These are phyloP conservation scores for Phrynocephalus vlangalii DNA, from an alignment of 2,797 vertebrate genomes.

Conservation along the genomic window DNA sequence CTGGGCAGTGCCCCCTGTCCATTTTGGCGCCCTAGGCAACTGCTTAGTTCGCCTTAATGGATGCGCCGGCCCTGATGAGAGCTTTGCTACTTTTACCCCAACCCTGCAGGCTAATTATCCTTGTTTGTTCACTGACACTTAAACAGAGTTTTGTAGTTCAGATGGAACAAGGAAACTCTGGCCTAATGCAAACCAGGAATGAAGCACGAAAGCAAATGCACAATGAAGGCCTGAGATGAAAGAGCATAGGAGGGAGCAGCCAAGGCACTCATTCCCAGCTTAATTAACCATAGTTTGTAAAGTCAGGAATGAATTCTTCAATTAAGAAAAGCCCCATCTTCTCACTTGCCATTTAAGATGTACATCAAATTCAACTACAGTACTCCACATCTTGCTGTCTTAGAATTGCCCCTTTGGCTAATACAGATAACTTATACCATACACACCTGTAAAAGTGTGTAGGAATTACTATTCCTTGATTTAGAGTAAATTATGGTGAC, in stretches of 20 bases:
- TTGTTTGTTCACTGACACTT: not conserved
- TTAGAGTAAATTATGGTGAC: not conserved
- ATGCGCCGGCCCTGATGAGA: too few species aligned
- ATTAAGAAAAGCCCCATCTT: not conserved
- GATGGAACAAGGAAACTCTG: not conserved
- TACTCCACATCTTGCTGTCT: not conserved
- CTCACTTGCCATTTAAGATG: not conserved
- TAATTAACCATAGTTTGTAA: conserved; percentile 1
- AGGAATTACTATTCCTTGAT: not conserved
- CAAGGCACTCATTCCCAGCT: not conserved
- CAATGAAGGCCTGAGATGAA: not conserved
- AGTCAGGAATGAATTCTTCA: not conserved
- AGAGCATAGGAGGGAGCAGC: too few species aligned
- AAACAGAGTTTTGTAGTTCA: not conserved
- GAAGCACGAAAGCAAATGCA: not conserved
- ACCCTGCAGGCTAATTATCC: not conserved
- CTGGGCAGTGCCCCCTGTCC: too few species aligned
- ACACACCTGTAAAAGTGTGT: too few species aligned
- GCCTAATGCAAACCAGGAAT: not conserved
- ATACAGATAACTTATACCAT: not conserved
- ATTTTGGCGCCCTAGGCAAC: too few species aligned
- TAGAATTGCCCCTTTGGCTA: not conserved
- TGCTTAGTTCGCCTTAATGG: too few species aligned
- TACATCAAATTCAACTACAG: not conserved
- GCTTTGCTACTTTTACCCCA: not conserved